These are phyloP conservation scores for Phortica variegata DNA, from an alignment of 1,140 invertebrate genomes.

Conservation along the genomic window DNA sequence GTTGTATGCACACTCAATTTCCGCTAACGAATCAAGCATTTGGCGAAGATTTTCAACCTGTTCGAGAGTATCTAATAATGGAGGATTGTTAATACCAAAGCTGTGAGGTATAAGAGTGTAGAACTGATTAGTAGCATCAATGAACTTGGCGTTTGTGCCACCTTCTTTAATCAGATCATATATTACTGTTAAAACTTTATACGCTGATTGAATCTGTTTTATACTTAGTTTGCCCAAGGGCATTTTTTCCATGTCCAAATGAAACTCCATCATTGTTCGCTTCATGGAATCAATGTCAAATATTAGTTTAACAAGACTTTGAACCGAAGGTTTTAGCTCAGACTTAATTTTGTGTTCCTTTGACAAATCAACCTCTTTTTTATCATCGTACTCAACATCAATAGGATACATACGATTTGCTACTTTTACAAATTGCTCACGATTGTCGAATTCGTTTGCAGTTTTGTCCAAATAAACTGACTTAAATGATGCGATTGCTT, in stretches of 20 bases:
- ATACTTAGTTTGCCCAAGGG: conserved; percentile 94
- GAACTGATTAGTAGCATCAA: conserved; percentile 87
- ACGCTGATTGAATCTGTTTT: conserved; percentile 86
- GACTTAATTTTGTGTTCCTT: conserved; percentile 59
- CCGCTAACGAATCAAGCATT: conserved; percentile 89
- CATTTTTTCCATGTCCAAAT: conserved; percentile 97
- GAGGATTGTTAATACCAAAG: conserved; percentile 84
- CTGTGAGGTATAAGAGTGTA: conserved; percentile 94
- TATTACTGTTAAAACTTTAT: conserved; percentile 77
- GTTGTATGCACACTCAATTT: conserved; percentile 94
- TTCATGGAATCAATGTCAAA: conserved; percentile 94
- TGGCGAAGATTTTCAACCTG: conserved; percentile 83
- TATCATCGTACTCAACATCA: conserved; percentile 68
- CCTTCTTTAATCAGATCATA: conserved; percentile 65
- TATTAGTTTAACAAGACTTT: conserved; percentile 81
- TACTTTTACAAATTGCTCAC: conserved; percentile 75
- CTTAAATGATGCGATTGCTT: conserved; percentile 71
- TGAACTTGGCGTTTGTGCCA: conserved; percentile 62
- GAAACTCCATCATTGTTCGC: conserved; percentile 89
- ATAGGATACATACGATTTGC: conserved; percentile 82
- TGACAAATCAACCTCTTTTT: not conserved
- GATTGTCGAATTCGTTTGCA: conserved; percentile 74
- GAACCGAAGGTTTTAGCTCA: conserved; percentile 73
- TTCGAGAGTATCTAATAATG: conserved; percentile 74
- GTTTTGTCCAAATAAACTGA: conserved; percentile 79